phyloP scores from a whole-genome alignment of 2,888 invertebrate genomes.

The Lucinisca nassula region DNA sequence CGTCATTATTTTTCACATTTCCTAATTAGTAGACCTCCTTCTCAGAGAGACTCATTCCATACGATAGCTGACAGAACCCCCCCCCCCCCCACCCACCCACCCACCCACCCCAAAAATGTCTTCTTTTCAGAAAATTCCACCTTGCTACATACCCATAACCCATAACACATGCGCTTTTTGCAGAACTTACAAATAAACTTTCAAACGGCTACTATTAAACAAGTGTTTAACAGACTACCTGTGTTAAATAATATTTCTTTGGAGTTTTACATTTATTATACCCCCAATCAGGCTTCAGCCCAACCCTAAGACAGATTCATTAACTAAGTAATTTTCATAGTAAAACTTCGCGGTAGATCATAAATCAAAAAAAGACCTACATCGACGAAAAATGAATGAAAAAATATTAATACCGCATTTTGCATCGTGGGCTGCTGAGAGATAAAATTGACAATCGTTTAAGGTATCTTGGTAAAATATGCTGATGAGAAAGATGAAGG shows the following conservation, averaged over 20 bases:
- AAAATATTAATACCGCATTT: conserved; percentile 67
- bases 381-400: conserved; percentile 61
- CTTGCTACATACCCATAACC: too few species aligned
- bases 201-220: too few species aligned
- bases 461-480: conserved; percentile 51
- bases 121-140: too few species aligned
- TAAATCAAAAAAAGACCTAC: conserved; percentile 69
- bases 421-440: conserved; percentile 49
- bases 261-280: background rate
- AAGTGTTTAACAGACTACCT: background rate
- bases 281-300: conserved; percentile 2
- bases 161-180: too few species aligned
- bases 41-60: too few species aligned
- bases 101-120: too few species aligned
- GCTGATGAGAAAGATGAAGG: background rate
- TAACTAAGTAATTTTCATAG: conserved; percentile 34
- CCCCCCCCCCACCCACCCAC: too few species aligned
- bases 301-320: conserved; percentile 26
- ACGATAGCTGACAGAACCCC: too few species aligned
- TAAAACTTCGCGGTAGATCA: conserved; percentile 39
- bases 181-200: too few species aligned
- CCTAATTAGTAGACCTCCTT: too few species aligned
- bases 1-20: too few species aligned
- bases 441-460: conserved; percentile 68
- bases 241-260: background rate